Conservation (phyloP, 2,113 vertebrate genomes). For the Muntiacus reevesi region DNA sequence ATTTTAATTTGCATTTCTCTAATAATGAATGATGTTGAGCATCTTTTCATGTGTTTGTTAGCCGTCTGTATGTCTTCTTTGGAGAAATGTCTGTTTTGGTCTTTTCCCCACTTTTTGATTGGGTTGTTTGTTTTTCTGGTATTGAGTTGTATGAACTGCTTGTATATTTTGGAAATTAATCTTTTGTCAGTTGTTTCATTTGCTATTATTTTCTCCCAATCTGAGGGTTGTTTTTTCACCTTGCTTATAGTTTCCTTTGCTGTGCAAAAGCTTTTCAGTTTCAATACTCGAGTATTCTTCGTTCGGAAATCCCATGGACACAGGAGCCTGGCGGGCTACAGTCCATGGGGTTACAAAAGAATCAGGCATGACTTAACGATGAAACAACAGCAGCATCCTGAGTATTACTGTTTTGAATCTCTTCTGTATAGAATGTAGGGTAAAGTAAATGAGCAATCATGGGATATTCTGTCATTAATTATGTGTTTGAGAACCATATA, state of each 20-base stretch:
- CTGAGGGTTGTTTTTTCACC: background rate
- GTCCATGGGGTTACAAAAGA: background rate
- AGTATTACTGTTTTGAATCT: background rate
- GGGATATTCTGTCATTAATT: background rate
- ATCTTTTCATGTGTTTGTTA: background rate
- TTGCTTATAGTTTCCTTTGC: background rate
- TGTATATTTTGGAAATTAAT: background rate
- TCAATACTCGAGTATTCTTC: background rate
- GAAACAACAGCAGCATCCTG: background rate
- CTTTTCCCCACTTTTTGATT: background rate
- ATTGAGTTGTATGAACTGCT: background rate
- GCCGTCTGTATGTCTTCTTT: background rate
- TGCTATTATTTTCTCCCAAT: background rate
- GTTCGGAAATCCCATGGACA: background rate
- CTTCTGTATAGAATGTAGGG: background rate
- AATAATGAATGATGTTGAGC: accelerated
- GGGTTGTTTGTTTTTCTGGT: background rate
- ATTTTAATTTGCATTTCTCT: background rate
- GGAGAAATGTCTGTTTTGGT: background rate
- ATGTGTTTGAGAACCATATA: background rate
- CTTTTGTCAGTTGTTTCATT: background rate
- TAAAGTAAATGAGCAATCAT: background rate
- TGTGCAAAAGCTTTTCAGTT: background rate
- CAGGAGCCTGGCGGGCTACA: background rate
- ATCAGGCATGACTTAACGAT: background rate